phyloP scores from a whole-genome alignment of 2,113 vertebrate genomes.

The Hystrix brachyura region DNA sequence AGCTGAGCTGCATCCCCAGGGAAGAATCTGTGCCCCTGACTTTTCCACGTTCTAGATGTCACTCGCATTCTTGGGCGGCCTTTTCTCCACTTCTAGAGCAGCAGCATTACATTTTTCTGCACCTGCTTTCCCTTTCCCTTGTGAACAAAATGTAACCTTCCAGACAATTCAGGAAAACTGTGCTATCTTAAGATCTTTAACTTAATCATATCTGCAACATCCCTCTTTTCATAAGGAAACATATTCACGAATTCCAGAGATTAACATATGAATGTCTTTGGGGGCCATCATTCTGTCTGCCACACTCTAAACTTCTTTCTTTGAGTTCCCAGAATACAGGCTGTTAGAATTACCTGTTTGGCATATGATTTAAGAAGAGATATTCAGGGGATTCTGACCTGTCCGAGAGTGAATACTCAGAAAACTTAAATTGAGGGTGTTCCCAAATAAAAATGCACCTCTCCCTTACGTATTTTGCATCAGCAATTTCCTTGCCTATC shows the following conservation, averaged over 20 bases:
- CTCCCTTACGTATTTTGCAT: background rate
- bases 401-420: background rate
- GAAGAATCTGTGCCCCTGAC: background rate
- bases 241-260: background rate
- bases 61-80: background rate
- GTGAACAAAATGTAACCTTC: background rate
- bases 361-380: background rate
- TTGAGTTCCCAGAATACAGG: background rate
- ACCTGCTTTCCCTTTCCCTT: background rate
- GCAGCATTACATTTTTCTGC: background rate
- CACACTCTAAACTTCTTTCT: background rate
- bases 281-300: background rate
- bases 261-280: background rate
- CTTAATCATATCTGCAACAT: background rate
- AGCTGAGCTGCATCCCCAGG: background rate
- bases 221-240: background rate
- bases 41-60: background rate
- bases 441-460: background rate
- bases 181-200: background rate
- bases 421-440: background rate
- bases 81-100: background rate
- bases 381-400: background rate
- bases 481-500: background rate
- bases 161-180: background rate
- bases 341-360: background rate